Conservation (phyloP, 37 sponge, comb jelly and placozoan genomes). For the Bolinopsis microptera region DNA sequence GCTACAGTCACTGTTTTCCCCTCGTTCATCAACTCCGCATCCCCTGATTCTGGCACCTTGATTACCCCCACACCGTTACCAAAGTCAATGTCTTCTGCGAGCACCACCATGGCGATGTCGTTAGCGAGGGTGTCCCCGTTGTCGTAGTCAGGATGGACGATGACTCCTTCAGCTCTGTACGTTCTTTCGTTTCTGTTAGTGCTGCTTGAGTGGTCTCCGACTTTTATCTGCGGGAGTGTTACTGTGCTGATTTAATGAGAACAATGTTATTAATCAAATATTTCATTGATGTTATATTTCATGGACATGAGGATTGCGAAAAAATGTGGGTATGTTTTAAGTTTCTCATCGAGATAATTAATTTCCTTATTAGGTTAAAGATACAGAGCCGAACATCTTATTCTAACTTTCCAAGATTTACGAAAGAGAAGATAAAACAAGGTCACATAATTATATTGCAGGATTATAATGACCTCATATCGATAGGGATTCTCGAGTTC, state of each 20-base stretch:
- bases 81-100: not conserved
- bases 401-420: too few relatives aligned
- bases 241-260: not conserved
- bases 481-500: not conserved
- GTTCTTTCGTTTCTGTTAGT: not conserved
- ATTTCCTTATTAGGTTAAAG: too few relatives aligned
- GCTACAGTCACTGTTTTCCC: not conserved
- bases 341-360: too few relatives aligned
- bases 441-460: too few relatives aligned
- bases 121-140: not conserved
- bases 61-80: not conserved
- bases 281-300: too few relatives aligned
- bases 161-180: not conserved
- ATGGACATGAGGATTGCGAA: too few relatives aligned
- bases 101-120: not conserved
- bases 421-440: too few relatives aligned
- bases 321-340: too few relatives aligned
- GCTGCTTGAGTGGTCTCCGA: not conserved
- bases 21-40: not conserved
- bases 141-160: constrained; percentile 1
- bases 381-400: too few relatives aligned
- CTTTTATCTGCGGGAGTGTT: not conserved
- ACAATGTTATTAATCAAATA: too few relatives aligned
- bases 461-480: not conserved
- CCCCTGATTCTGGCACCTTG: not conserved